Base-by-base conservation (phyloP, 1,140 invertebrate species). In the Anastrepha ludens region DNA sequence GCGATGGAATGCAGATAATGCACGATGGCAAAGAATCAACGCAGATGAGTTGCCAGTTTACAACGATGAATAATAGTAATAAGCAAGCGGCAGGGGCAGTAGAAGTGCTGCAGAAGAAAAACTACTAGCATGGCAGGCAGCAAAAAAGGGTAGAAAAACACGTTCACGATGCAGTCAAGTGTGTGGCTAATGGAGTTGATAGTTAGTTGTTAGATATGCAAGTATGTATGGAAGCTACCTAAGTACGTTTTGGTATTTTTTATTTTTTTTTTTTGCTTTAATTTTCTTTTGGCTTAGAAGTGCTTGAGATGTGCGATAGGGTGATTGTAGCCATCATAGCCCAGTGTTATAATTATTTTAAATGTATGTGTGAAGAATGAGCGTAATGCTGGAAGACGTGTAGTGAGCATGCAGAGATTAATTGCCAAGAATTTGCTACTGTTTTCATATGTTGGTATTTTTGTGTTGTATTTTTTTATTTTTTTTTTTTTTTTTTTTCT, bases 361-460 rank as follows among this genome's bases (percentile, higher is more conserved):
- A 81, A 20, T 55, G 17, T 47, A 20, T 55, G 7, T 55, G 1
- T 81, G 47, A 58, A 58, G 74, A 81, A 81, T 81, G 74, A 81
- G 74, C 50, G 74, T 81, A 81, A 81, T 81, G 74, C 20, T 81
- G 74, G 74, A 29, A 81, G 74, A 81, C 74, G 47, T 47, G 47
- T 81, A 55, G 29, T 81, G 74, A 81, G 74, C 74, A 81, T 81
- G 74, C 74, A 55, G 17, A 81, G 74, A 81, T 81, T 81, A 81
- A 81, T 81, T 81, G 74, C 74, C 74, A 81, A 81, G 74, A 81
- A 81, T 81, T 81, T 81, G 74, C 74, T 81, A 81, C 74, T 81
- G 44, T 81, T 55, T 55, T 9, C 60, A 5, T 15, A 62, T 55
- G 50, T 55, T 74, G 67, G 44, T 15, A 41, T 41, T 17, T 15